phyloP scores from a whole-genome alignment of 2,888 invertebrate genomes.

The Parnassius mnemosyne region DNA sequence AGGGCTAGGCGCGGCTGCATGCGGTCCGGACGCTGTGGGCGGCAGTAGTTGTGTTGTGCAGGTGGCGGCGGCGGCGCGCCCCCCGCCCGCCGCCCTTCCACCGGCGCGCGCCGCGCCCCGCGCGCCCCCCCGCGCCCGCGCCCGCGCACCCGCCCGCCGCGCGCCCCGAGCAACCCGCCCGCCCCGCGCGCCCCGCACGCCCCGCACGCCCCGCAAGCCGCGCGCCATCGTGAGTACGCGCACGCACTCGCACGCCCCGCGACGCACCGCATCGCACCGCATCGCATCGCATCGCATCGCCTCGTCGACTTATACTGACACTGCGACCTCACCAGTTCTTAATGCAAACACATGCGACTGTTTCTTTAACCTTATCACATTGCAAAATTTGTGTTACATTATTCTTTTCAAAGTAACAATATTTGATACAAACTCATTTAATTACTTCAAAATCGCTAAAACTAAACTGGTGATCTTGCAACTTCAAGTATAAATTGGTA shows the following conservation, averaged over 20 bases:
- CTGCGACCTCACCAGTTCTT: too few species aligned
- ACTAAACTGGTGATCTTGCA: slow-evolving; percentile 5
- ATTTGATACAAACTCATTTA: too few species aligned
- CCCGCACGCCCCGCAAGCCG: slow-evolving; percentile 8
- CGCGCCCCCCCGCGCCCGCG: slow-evolving; percentile 66
- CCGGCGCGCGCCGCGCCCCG: slow-evolving; percentile 78
- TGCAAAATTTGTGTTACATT: too few species aligned
- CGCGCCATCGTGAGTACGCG: not conserved
- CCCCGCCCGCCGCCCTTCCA: slow-evolving; percentile 82
- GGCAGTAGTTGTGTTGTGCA: slow-evolving; percentile 55
- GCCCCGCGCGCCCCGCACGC: not conserved
- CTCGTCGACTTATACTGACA: not conserved
- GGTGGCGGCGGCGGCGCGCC: slow-evolving; percentile 67
- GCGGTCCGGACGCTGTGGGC: slow-evolving; percentile 11
- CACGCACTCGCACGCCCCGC: not conserved
- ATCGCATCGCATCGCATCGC: not conserved
- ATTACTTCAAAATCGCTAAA: too few species aligned
- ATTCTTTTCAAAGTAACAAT: too few species aligned
- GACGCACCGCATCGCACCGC: not conserved
- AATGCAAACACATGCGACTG: too few species aligned
- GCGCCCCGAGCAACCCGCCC: not conserved
- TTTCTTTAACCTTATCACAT: too few species aligned
- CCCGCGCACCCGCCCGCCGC: slow-evolving; percentile 8
- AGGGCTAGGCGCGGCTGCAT: slow-evolving; percentile 26
- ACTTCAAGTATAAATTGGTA: slow-evolving; percentile 17